Base-by-base conservation (phyloP, 2,113 vertebrate genomes). In the Perca fluviatilis region DNA sequence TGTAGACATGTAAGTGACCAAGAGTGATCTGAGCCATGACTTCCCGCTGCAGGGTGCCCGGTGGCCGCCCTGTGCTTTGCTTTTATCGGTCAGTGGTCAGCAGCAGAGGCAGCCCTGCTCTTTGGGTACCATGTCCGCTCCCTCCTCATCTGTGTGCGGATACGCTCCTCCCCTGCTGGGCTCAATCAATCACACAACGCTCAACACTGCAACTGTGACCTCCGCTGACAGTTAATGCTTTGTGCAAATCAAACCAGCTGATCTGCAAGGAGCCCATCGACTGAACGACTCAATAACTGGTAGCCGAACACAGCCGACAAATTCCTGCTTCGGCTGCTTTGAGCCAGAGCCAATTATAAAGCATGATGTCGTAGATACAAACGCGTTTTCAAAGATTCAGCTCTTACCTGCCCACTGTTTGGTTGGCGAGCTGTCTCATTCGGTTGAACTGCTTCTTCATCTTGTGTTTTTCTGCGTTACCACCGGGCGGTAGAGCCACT, bases 401-500 rank as follows among this genome's bases (percentile, higher is more conserved):
- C 36, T 63, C 95, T 93, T 96, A 97, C 97, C 97, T 98, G 95
- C 97, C 97, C 94, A 98, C 97, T 46, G 97, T 98, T 93, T 98
- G 97, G 96, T 97, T 98, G 95, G 97, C 97, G 93, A 98, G 96
- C 96, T 98, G 97, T 93, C 97, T 97, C 97, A 98, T 98, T 85
- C 97, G 97, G 90, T 98, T 97, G 95, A 98, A 98, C 95, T 98
- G 97, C 95, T 98, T 98, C 96, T 98, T 98, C 97, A 98, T 98
- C 94, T 93, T 97, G 93, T 86, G 85, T 92, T 91, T 91, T 86
- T 92, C 83, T 92, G 91, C 91, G 89, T 91, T 89, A 91, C 87
- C 92, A 88, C 86, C 91, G 78, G 78, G 85, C 91, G 79, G 80
- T 75, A 66, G 58, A 91, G 85, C 79, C 85, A 9, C 86, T 91